Evolutionary conservation across 92 coral and sea anemone species (phyloP).

Genomic region (Scolanthus callimorphus): DNA sequence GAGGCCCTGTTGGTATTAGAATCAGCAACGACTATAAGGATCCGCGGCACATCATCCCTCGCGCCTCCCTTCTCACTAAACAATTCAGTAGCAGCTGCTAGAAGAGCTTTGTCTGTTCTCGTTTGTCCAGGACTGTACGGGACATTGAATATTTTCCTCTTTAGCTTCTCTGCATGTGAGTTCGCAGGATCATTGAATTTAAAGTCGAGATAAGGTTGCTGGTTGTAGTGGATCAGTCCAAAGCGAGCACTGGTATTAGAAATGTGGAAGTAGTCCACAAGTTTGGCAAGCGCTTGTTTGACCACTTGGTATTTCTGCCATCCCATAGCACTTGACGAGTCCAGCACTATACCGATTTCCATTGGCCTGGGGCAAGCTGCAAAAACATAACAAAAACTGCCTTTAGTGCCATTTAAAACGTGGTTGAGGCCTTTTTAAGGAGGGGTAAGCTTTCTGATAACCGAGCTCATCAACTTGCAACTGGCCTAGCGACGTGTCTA

Average conservation of each 20-base stretch:
- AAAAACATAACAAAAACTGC: background rate
- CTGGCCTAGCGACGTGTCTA: too few relatives aligned
- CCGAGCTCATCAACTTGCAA: too few relatives aligned
- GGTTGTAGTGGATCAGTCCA: conserved; percentile 78
- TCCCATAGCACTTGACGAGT: conserved; percentile 66
- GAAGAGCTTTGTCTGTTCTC: conserved; percentile 75
- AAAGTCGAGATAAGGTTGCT: conserved; percentile 66
- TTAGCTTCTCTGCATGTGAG: conserved; percentile 53
- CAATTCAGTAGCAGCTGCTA: conserved; percentile 55
- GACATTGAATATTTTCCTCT: conserved; percentile 53
- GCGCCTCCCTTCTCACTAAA: conserved; percentile 79
- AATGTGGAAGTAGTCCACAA: conserved; percentile 70
- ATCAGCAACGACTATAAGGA: conserved; percentile 71
- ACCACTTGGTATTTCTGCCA: conserved; percentile 58
- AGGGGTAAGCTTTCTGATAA: too few relatives aligned
- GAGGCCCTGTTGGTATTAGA: conserved; percentile 56
- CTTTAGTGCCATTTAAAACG: too few relatives aligned
- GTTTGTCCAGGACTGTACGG: conserved; percentile 71
- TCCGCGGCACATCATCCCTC: conserved; percentile 67
- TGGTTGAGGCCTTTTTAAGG: too few relatives aligned
- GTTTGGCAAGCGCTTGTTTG: conserved; percentile 60
- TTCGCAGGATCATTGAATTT: conserved; percentile 56
- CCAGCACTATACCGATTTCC: conserved; percentile 74
- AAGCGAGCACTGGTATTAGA: conserved; percentile 79
- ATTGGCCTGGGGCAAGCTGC: conserved; percentile 74